A percentile compares a stretch with the other conserved stretches of the same genome.
These are phyloP conservation scores for Xylota sylvarum DNA, from an alignment of 2,888 invertebrate species.

Conservation along the genomic window DNA sequence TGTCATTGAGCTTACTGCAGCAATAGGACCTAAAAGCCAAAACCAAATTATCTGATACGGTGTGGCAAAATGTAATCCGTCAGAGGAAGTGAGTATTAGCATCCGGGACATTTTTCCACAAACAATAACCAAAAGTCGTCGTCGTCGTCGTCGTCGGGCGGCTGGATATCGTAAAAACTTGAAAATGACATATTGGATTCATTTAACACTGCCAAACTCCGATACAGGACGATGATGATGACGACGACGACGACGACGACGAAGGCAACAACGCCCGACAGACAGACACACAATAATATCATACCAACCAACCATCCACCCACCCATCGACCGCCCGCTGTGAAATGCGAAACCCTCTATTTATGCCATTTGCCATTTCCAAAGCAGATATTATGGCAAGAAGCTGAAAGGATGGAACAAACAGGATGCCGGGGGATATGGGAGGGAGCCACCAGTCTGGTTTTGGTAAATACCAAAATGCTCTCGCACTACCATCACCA, in stretches of 20 bases:
- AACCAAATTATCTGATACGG: conserved; percentile 77
- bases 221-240: conserved; percentile 53
- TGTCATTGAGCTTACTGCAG: conserved; percentile 53
- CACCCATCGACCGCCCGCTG: conserved; percentile 44
- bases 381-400: conserved; percentile 56
- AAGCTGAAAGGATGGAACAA: conserved; percentile 49
- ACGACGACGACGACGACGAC: no score
- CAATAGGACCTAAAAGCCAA: conserved; percentile 59
- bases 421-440: conserved; percentile 35
- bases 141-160: not conserved
- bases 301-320: conserved; percentile 3
- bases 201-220: conserved; percentile 77
- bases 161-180: conserved; percentile 75
- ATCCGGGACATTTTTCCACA: conserved; percentile 74
- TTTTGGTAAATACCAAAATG: conserved; percentile 46
- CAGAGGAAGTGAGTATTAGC: conserved; percentile 75
- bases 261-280: conserved; percentile 27
- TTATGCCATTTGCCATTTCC: conserved; percentile 64
- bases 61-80: conserved; percentile 73
- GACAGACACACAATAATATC: conserved; percentile 14
- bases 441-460: conserved; percentile 61
- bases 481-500: not conserved
- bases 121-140: conserved; percentile 74
- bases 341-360: conserved; percentile 70
- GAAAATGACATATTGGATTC: conserved; percentile 77